phyloP scores from a whole-genome alignment of 2,888 invertebrate genomes.

The Sinohyriopsis cumingii region DNA sequence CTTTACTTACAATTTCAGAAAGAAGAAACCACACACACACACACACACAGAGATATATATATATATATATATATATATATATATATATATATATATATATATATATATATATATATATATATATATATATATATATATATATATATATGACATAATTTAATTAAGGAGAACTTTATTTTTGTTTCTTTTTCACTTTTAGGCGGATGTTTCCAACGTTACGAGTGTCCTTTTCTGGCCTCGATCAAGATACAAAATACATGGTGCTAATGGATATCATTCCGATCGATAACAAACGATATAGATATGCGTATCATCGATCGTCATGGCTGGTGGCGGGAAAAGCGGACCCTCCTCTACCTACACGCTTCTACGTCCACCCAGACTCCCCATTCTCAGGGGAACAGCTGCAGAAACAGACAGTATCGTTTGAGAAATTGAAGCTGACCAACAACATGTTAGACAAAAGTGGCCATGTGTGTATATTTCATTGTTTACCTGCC shows the following conservation, averaged over 20 bases:
- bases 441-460: constrained; percentile 97
- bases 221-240: constrained; percentile 88
- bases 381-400: constrained; percentile 97
- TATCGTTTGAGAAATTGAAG: constrained; percentile 98
- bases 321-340: constrained; percentile 99
- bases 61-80: no score
- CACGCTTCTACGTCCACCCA: constrained; percentile 94
- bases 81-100: no score
- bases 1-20: no score
- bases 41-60: no score
- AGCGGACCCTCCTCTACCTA: constrained; percentile 94
- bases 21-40: no score
- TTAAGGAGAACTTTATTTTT: no score
- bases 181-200: constrained; percentile 75
- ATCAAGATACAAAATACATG: constrained; percentile 80
- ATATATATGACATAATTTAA: no score
- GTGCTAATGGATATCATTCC: constrained; percentile 97
- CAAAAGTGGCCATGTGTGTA: constrained; percentile 69
- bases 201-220: constrained; percentile 98
- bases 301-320: constrained; percentile 98
- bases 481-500: background rate
- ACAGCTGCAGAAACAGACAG: constrained; percentile 95
- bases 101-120: no score
- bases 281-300: constrained; percentile 91
- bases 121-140: no score